Evolutionary conservation across 2,113 vertebrate genomes (phyloP).

Genomic region (Megaceryle torquata): DNA sequence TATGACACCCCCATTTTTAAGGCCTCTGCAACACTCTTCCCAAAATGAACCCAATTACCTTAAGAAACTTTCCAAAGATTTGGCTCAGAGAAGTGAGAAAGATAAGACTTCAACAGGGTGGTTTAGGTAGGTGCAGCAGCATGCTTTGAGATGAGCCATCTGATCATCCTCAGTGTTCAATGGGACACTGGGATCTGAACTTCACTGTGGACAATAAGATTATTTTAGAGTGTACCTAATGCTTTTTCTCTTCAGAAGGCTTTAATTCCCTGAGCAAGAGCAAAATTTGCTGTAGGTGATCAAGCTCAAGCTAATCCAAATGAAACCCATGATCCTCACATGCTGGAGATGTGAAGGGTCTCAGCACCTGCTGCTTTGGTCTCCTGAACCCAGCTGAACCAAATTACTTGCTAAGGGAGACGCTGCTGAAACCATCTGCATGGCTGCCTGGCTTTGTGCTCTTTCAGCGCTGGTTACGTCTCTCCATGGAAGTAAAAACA

Average conservation of each 20-base stretch:
- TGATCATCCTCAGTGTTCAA: neutral
- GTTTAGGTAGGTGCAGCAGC: neutral
- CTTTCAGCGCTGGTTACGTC: neutral
- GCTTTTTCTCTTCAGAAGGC: neutral
- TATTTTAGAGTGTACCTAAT: neutral
- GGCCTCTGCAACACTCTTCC: neutral
- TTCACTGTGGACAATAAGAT: rapidly evolving
- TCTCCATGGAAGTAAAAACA: neutral
- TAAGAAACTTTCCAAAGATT: neutral
- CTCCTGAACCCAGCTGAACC: neutral
- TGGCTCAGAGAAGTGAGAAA: neutral
- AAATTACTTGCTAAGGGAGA: neutral
- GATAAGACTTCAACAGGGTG: rapidly evolving
- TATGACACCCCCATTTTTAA: neutral
- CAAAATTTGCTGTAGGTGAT: neutral
- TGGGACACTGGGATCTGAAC: neutral
- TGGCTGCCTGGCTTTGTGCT: neutral
- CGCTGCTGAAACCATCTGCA: neutral
- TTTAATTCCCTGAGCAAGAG: neutral
- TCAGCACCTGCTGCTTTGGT: neutral
- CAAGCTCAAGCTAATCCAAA: neutral
- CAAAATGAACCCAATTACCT: neutral
- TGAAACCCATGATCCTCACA: neutral
- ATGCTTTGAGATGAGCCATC: neutral
- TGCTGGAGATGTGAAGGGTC: neutral